A percentile compares a stretch with the other conserved stretches of the same genome.
These are phyloP conservation scores for Monarcha castaneiventris DNA, from an alignment of 2,113 vertebrate genomes.

Conservation along the genomic window DNA sequence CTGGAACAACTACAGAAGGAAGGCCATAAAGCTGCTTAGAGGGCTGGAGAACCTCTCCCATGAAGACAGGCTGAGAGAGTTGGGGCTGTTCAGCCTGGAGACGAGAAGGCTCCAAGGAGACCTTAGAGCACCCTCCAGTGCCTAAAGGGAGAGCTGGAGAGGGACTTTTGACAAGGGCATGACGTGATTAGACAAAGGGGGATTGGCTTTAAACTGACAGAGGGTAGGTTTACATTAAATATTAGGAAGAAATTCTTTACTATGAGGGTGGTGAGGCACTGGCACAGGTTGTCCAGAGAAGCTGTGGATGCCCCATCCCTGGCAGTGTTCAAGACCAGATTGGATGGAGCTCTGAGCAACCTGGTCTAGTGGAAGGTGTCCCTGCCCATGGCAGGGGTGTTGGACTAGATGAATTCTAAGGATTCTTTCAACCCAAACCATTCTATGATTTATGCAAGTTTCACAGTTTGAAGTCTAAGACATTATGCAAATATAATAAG, in stretches of 20 bases:
- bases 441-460: not conserved
- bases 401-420: not conserved
- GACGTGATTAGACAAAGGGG: not conserved
- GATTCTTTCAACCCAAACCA: not conserved
- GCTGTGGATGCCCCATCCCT: too few species aligned
- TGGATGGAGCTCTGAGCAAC: fast-evolving
- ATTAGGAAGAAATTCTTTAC: not conserved
- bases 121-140: not conserved
- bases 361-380: not conserved
- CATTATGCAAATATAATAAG: not conserved
- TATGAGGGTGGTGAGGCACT: not conserved
- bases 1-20: not conserved
- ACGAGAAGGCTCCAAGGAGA: not conserved
- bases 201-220: not conserved
- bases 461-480: not conserved
- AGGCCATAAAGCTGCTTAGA: not conserved
- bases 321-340: not conserved
- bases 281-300: not conserved
- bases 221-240: not conserved
- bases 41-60: not conserved
- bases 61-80: not conserved
- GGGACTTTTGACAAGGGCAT: not conserved
- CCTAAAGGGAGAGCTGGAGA: not conserved
- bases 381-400: too few species aligned
- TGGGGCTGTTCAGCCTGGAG: not conserved